Evolutionary conservation across 2,113 vertebrate genomes (phyloP).

Genomic region (Tiliqua scincoides): DNA sequence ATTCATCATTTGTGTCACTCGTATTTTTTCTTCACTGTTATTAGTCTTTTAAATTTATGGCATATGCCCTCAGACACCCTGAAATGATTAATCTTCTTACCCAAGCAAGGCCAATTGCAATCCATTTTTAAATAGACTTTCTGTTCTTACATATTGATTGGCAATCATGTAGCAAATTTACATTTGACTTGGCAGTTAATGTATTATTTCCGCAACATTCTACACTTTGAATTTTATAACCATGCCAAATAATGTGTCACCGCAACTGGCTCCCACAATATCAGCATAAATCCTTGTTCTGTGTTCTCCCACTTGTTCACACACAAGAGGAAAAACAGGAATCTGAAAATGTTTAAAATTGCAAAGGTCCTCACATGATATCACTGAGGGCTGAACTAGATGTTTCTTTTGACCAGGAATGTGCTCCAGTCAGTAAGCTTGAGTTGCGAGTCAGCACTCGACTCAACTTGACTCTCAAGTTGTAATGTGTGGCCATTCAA

Average conservation of each 20-base stretch:
- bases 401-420: too few species aligned
- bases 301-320: not conserved
- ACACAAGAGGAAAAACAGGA: not conserved
- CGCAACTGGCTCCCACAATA: not conserved
- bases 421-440: too few species aligned
- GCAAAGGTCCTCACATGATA: not conserved
- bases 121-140: constrained; percentile 37
- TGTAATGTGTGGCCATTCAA: too few species aligned
- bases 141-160: constrained; percentile 15
- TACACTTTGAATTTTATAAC: constrained; percentile 10
- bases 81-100: constrained; percentile 29
- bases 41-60: constrained; percentile 18
- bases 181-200: constrained; percentile 27
- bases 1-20: constrained; percentile 24
- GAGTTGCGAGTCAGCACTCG: too few species aligned
- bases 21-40: not conserved
- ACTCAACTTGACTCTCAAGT: too few species aligned
- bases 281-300: not conserved
- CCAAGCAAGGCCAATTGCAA: constrained; percentile 22
- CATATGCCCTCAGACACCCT: constrained; percentile 14
- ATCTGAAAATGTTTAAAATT: not conserved
- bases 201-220: constrained; percentile 24
- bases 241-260: not conserved
- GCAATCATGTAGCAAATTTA: constrained; percentile 36
- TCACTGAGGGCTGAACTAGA: too few species aligned